A percentile compares a stretch with the other conserved stretches of the same genome.
Conservation (phyloP, 2,888 invertebrate species). For the Hedya salicella region DNA sequence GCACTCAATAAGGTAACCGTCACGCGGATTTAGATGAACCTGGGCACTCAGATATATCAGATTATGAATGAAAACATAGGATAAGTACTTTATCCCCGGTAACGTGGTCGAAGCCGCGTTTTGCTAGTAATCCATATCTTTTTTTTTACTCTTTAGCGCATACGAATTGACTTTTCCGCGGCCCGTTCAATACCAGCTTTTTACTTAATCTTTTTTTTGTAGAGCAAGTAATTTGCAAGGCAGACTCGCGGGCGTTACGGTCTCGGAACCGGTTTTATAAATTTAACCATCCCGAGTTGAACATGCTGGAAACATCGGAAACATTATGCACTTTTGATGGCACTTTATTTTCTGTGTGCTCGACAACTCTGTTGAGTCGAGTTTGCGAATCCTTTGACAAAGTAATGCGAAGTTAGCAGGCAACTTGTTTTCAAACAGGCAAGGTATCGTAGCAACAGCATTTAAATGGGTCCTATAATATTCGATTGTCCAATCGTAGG, state of each 20-base stretch:
- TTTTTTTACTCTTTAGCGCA: slow-evolving; percentile 23
- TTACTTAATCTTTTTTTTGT: slow-evolving; percentile 48
- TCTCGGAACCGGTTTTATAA: slow-evolving; percentile 68
- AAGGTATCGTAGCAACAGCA: too few species aligned
- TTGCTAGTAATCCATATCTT: slow-evolving; percentile 26
- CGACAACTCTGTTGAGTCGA: background rate
- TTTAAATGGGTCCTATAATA: too few species aligned
- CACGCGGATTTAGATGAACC: too few species aligned
- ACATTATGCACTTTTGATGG: slow-evolving; percentile 36
- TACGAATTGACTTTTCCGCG: slow-evolving; percentile 32
- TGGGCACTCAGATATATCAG: too few species aligned
- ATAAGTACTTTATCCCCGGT: too few species aligned
- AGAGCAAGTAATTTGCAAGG: slow-evolving; percentile 65
- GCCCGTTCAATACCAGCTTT: slow-evolving; percentile 18
- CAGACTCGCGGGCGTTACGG: slow-evolving; percentile 79
- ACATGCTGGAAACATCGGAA: slow-evolving; percentile 21
- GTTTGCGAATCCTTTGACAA: background rate
- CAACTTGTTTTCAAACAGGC: background rate
- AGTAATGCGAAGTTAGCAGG: background rate
- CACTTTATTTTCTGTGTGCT: slow-evolving; percentile 23
- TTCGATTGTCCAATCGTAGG: too few species aligned
- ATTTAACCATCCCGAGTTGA: slow-evolving; percentile 53
- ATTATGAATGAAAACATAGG: too few species aligned
- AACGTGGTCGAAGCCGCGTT: too few species aligned
- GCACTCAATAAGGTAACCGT: too few species aligned